A percentile compares a stretch with the other conserved stretches of the same genome.
phyloP scores from a whole-genome alignment of 2,888 invertebrate genomes.

The Trichopoda pennipes region DNA sequence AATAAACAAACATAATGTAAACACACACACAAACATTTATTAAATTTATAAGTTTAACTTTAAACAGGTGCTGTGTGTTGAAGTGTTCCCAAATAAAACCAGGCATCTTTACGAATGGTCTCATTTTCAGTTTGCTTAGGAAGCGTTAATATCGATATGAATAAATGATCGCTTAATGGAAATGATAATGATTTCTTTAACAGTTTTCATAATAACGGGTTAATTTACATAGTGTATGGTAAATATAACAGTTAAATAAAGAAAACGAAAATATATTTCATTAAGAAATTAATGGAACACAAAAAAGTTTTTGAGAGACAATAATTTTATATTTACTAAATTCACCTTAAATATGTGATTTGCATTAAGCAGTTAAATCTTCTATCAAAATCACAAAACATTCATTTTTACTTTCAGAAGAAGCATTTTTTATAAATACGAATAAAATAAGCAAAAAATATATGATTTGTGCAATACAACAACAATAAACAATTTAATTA shows the following conservation, averaged over 20 bases:
- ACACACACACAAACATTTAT: not conserved
- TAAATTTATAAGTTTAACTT: not conserved
- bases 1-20: not conserved
- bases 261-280: not conserved
- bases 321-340: not conserved
- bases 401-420: too few species aligned
- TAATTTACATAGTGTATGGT: not conserved
- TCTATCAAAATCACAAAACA: too few species aligned
- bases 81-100: not conserved
- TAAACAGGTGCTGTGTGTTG: not conserved
- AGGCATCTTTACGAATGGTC: not conserved
- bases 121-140: not conserved
- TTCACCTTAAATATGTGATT: too few species aligned
- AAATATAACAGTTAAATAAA: too few species aligned
- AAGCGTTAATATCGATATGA: conserved; percentile 15
- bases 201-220: conserved; percentile 1
- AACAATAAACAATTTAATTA: too few species aligned
- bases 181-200: conserved; percentile 9
- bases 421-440: too few species aligned
- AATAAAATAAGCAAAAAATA: too few species aligned
- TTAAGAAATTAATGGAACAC: not conserved
- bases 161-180: conserved; percentile 23
- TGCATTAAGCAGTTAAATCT: too few species aligned
- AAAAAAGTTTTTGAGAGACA: not conserved
- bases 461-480: too few species aligned